phyloP scores from a whole-genome alignment of 2,888 invertebrate genomes.

The Lucinisca nassula region DNA sequence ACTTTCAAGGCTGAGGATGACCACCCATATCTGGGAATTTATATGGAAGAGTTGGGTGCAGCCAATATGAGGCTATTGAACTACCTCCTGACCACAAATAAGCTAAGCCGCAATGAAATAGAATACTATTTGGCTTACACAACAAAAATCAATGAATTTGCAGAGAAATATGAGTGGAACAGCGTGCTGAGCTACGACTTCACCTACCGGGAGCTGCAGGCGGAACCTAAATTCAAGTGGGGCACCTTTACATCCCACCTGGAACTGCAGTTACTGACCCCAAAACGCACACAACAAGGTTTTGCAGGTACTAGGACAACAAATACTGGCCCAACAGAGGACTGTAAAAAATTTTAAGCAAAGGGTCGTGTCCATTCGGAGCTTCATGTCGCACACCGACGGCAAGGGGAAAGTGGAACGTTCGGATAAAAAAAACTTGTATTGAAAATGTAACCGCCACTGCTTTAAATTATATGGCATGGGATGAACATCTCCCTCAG shows the following conservation, averaged over 20 bases:
- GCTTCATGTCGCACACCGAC: too few relatives aligned
- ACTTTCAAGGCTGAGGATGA: neutral
- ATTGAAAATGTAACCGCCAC: neutral
- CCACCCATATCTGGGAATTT: neutral
- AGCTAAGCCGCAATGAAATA: slow-evolving; percentile 12
- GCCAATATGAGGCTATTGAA: slow-evolving; percentile 7
- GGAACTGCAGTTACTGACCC: slow-evolving; percentile 34
- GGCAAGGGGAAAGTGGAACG: too few relatives aligned
- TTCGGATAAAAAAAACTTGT: too few relatives aligned
- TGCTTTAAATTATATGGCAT: neutral
- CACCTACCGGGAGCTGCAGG: slow-evolving; percentile 25
- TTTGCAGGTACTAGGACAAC: too few relatives aligned
- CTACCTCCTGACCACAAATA: neutral
- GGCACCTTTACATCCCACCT: slow-evolving; percentile 33
- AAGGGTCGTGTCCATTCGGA: too few relatives aligned
- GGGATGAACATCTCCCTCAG: slow-evolving; percentile 7
- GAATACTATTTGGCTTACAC: slow-evolving; percentile 49
- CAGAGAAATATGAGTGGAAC: slow-evolving; percentile 37
- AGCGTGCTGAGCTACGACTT: slow-evolving; percentile 33
- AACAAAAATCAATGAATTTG: slow-evolving; percentile 30
- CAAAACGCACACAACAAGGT: slow-evolving; percentile 10
- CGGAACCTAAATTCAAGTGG: slow-evolving; percentile 44
- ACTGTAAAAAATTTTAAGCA: too few relatives aligned
- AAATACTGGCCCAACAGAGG: too few relatives aligned
- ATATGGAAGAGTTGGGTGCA: neutral